phyloP scores from a whole-genome alignment of 2,797 vertebrate genomes.

The Mustela erminea region DNA sequence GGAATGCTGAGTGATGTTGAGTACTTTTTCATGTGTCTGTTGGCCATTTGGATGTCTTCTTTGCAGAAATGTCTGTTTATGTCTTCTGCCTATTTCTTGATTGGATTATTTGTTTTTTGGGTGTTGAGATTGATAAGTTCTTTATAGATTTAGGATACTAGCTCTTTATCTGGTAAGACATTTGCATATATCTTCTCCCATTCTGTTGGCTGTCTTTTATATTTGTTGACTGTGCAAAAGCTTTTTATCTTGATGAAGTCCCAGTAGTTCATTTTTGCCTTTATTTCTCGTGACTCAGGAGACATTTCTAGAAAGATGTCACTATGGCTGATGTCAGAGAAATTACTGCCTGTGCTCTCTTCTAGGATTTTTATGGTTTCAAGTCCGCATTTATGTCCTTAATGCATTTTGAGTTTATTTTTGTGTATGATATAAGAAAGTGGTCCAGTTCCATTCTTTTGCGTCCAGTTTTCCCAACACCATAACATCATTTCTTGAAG shows the following conservation, averaged over 20 bases:
- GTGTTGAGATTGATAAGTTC: not conserved
- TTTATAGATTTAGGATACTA: not conserved
- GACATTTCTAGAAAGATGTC: not conserved
- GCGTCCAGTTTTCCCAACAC: not conserved
- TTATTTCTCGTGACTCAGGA: too few relatives aligned
- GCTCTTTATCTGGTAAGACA: not conserved
- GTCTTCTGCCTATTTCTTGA: not conserved
- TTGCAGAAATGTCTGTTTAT: too few relatives aligned
- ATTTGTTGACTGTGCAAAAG: not conserved
- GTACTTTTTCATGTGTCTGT: too few relatives aligned
- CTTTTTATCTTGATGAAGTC: not conserved
- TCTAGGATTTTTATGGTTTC: not conserved
- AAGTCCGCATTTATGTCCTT: not conserved
- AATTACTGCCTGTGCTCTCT: not conserved
- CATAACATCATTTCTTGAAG: not conserved
- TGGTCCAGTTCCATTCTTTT: not conserved
- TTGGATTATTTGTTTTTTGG: not conserved
- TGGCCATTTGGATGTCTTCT: too few relatives aligned
- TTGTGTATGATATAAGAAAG: not conserved
- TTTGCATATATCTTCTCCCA: not conserved
- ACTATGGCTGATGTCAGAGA: not conserved
- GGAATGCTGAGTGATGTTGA: too few relatives aligned
- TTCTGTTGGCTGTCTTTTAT: not conserved
- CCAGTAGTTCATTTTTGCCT: not conserved
- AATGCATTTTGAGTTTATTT: not conserved